Evolutionary conservation across 2,797 vertebrate species (phyloP).

Genomic region (Acropternis orthonyx): DNA sequence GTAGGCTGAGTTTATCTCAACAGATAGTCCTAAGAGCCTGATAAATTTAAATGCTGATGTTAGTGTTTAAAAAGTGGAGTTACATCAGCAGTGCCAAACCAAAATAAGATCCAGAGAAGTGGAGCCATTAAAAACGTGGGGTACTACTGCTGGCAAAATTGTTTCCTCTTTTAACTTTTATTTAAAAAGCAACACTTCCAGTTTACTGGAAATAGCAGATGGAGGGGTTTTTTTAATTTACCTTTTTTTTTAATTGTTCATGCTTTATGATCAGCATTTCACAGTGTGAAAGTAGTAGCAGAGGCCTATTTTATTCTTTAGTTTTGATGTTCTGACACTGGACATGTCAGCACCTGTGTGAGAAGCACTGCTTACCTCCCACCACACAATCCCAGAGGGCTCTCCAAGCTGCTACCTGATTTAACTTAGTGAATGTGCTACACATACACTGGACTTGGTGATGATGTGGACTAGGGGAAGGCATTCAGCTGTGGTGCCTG

Average conservation of each 20-base stretch:
- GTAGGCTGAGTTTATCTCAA: background rate
- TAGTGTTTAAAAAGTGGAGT: background rate
- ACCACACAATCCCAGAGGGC: background rate
- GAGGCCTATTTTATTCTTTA: background rate
- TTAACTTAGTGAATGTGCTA: background rate
- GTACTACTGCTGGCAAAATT: background rate
- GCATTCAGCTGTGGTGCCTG: rapidly evolving
- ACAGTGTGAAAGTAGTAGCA: background rate
- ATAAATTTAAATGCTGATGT: background rate
- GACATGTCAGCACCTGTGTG: background rate
- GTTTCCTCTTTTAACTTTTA: background rate
- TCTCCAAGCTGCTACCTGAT: background rate
- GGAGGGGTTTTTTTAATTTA: background rate
- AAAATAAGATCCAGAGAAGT: background rate
- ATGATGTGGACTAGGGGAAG: background rate
- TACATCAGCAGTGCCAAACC: background rate
- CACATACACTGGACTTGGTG: background rate
- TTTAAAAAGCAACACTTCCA: background rate
- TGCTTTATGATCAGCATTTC: background rate
- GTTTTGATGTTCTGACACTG: background rate
- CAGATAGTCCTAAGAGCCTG: background rate
- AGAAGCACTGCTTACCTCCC: background rate
- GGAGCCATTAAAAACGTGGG: background rate
- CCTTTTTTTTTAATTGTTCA: background rate
- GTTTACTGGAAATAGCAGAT: background rate